Percentiles rank a stretch among this genome's conserved stretches.
Conservation (phyloP, 2,888 invertebrate species). For the Dicycla oo region DNA sequence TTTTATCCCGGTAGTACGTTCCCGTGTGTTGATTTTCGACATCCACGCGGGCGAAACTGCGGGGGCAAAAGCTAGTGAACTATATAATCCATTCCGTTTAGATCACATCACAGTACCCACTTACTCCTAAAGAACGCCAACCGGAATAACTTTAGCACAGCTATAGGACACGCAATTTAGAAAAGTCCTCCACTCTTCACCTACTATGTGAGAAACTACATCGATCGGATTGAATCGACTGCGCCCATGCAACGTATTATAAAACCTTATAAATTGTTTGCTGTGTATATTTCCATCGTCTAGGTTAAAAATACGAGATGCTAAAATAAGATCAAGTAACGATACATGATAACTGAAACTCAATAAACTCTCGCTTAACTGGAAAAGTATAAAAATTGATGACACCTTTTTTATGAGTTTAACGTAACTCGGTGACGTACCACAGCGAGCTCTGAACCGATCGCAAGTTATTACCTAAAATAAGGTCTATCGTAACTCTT, state of each 20-base stretch:
- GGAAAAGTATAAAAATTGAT: conserved; percentile 52
- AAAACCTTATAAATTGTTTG: neutral
- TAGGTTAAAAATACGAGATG: conserved; percentile 7
- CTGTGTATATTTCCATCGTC: too few species aligned
- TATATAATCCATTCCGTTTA: neutral
- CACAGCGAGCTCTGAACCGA: conserved; percentile 23
- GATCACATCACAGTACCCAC: neutral
- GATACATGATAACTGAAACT: conserved; percentile 37
- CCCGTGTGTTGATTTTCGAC: too few species aligned
- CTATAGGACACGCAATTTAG: neutral
- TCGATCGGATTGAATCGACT: neutral
- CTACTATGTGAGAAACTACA: neutral
- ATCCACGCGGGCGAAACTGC: too few species aligned
- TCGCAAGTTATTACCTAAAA: conserved; percentile 62
- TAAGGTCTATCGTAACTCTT: conserved; percentile 65
- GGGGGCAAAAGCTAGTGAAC: neutral
- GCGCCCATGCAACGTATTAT: neutral
- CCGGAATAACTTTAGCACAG: neutral
- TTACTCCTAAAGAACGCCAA: neutral
- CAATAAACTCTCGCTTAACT: conserved; percentile 39
- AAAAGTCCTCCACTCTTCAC: neutral
- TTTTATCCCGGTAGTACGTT: too few species aligned
- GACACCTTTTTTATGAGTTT: conserved; percentile 54
- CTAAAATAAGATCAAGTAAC: conserved; percentile 31
- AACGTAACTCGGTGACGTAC: conserved; percentile 45